Percentiles rank a stretch among this genome's conserved stretches.
phyloP scores from a whole-genome alignment of 2,113 vertebrate species.

The Perognathus longimembris region DNA sequence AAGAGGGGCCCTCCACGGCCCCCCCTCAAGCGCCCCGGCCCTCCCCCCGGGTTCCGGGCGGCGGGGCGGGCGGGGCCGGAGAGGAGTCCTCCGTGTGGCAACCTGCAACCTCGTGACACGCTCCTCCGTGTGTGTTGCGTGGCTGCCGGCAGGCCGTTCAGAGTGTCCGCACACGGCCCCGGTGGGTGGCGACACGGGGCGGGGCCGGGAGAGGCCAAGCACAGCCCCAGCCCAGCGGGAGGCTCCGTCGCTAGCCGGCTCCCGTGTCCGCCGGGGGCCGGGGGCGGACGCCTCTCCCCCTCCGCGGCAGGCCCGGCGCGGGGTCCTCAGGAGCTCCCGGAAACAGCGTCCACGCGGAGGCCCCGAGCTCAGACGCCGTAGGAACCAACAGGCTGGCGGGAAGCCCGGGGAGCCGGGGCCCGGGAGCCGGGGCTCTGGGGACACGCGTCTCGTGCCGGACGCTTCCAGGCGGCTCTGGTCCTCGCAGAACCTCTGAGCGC shows the following conservation, averaged over 20 bases:
- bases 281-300: too few species aligned
- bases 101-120: slow-evolving; percentile 1
- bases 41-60: too few species aligned
- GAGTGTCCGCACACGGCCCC: too few species aligned
- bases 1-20: neutral
- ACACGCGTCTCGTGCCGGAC: too few species aligned
- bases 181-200: too few species aligned
- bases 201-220: neutral
- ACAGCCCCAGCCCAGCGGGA: fast-evolving
- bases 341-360: too few species aligned
- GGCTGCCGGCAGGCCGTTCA: slow-evolving; percentile 28
- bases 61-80: neutral
- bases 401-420: neutral
- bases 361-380: fast-evolving
- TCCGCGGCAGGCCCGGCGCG: fast-evolving
- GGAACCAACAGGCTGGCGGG: fast-evolving
- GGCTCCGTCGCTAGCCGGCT: fast-evolving
- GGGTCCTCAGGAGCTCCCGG: neutral
- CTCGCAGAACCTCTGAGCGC: neutral
- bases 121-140: neutral
- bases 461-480: too few species aligned
- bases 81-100: slow-evolving; percentile 34
- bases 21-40: neutral
- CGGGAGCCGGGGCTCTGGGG: neutral
- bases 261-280: neutral